phyloP scores from a whole-genome alignment of 1,140 invertebrate species.

The Ericerus pela region DNA sequence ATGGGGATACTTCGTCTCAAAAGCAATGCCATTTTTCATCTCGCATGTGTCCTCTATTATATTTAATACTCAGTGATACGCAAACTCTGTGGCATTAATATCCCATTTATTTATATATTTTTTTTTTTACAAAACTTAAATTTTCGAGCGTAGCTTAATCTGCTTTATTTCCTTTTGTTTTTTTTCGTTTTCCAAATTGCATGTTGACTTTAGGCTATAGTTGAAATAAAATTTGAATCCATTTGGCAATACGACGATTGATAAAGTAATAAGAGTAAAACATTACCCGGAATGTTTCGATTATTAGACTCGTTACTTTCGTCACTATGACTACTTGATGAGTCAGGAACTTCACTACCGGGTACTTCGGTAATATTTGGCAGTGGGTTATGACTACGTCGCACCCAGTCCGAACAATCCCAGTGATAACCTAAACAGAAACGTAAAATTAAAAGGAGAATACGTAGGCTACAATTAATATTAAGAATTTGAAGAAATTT shows the following conservation, averaged over 20 bases:
- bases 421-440: slow-evolving; percentile 67
- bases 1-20: no score
- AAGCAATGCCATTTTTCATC: no score
- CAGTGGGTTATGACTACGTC: slow-evolving; percentile 61
- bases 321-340: slow-evolving; percentile 73
- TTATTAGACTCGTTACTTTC: slow-evolving; percentile 53
- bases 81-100: no score
- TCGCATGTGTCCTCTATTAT: no score
- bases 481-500: neutral
- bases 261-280: neutral
- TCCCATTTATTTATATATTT: no score
- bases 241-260: neutral
- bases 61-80: no score
- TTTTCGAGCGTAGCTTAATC: no score
- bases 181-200: no score
- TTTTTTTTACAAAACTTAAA: no score
- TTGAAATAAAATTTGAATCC: neutral
- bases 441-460: slow-evolving; percentile 21
- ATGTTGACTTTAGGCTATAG: no score
- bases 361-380: slow-evolving; percentile 86
- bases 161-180: no score
- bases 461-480: neutral
- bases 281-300: neutral
- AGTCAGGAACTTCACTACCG: slow-evolving; percentile 77
- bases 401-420: slow-evolving; percentile 91